Evolutionary conservation across 2,888 invertebrate genomes (phyloP).

Genomic region (Drosophila putrida): DNA sequence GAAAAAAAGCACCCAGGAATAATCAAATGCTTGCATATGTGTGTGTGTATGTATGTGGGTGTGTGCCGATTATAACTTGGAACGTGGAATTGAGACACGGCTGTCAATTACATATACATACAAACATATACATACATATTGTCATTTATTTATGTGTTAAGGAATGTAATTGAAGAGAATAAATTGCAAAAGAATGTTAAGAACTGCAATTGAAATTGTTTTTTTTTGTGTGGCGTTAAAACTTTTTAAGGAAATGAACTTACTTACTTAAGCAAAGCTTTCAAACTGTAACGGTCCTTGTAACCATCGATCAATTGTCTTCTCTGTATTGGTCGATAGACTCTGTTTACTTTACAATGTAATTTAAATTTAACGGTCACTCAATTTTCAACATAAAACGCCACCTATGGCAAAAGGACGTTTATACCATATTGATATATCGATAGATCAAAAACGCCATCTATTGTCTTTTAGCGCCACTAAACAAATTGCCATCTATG

Average conservation of each 20-base stretch:
- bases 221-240: slow-evolving; percentile 21
- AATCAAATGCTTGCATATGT: background rate
- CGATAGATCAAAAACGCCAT: no score
- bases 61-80: slow-evolving; percentile 10
- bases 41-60: slow-evolving; percentile 4
- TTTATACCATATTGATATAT: no score
- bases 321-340: background rate
- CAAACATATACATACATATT: slow-evolving; percentile 16
- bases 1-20: background rate
- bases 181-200: slow-evolving; percentile 39
- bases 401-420: no score
- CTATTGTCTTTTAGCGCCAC: no score
- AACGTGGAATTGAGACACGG: slow-evolving; percentile 36
- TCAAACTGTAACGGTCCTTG: background rate
- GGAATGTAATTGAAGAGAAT: slow-evolving; percentile 55
- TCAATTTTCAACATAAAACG: no score
- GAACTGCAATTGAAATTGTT: slow-evolving; percentile 20
- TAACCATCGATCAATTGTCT: background rate
- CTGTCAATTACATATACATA: slow-evolving; percentile 51
- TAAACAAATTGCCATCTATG: no score
- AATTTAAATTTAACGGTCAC: no score
- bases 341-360: no score
- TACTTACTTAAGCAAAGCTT: background rate
- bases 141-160: slow-evolving; percentile 47
- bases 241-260: background rate